Conservation (phyloP, 2,113 vertebrate genomes). For the Phycodurus eques region DNA sequence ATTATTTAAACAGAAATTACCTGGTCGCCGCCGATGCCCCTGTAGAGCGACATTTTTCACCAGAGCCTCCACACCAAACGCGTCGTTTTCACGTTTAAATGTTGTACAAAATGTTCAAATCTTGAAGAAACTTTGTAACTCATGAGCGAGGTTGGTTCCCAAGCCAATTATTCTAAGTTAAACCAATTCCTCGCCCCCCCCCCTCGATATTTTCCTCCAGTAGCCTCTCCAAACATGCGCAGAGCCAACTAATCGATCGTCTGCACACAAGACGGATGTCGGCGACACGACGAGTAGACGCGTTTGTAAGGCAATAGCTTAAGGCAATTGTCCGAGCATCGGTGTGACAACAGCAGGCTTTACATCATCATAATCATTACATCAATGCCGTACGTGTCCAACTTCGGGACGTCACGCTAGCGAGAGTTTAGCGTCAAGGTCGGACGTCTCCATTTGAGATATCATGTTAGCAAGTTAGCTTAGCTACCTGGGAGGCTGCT, state of each 20-base stretch:
- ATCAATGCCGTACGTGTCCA: neutral
- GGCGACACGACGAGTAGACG: neutral
- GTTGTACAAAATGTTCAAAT: neutral
- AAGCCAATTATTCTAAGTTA: neutral
- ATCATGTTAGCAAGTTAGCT: neutral
- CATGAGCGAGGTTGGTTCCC: neutral
- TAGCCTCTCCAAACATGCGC: neutral
- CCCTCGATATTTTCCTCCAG: neutral
- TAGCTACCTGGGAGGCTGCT: neutral
- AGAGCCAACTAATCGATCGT: neutral
- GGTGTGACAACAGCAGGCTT: neutral
- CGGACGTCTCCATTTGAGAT: neutral
- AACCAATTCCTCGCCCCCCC: too few relatives aligned
- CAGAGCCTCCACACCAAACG: constrained; percentile 32
- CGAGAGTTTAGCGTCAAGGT: neutral
- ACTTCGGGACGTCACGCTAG: neutral
- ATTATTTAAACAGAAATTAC: neutral
- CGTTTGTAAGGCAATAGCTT: neutral
- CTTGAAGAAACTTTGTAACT: neutral
- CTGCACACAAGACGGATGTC: neutral
- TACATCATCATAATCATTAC: constrained; percentile 8
- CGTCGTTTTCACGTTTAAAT: neutral
- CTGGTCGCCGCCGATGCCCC: constrained; percentile 54
- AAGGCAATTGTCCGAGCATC: neutral
- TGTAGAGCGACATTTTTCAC: constrained; percentile 71